Evolutionary conservation across 2,113 vertebrate species (phyloP).

Genomic region (Mustela nigripes): DNA sequence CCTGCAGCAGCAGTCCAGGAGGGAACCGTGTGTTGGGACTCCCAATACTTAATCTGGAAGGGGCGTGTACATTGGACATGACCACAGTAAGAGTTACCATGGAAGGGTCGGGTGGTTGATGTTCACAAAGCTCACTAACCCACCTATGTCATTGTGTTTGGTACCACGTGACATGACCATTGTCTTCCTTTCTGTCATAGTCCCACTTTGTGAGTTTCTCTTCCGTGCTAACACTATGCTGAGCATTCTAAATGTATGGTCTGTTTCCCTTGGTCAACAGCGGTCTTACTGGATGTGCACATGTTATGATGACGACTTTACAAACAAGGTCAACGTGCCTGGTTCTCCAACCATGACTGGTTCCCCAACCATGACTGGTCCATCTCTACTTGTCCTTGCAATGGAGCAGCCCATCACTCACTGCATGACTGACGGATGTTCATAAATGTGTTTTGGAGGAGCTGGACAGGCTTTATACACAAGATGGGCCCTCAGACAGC

Average conservation of each 20-base stretch:
- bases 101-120: neutral
- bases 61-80: neutral
- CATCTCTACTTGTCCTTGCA: neutral
- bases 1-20: neutral
- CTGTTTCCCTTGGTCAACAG: neutral
- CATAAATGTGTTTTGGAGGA: neutral
- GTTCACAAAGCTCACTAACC: no score
- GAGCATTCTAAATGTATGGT: neutral
- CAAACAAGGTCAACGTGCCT: neutral
- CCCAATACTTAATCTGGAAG: neutral
- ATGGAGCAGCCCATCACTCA: no score
- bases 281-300: neutral
- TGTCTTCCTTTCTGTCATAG: neutral
- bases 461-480: neutral
- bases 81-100: no score
- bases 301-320: neutral
- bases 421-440: fast-evolving
- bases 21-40: neutral
- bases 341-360: no score
- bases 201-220: neutral
- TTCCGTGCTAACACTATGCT: neutral
- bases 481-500: neutral
- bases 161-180: neutral
- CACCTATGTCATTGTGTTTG: no score
- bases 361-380: neutral